Conservation (phyloP, 1,140 invertebrate genomes). For the Drosophila hydei region DNA sequence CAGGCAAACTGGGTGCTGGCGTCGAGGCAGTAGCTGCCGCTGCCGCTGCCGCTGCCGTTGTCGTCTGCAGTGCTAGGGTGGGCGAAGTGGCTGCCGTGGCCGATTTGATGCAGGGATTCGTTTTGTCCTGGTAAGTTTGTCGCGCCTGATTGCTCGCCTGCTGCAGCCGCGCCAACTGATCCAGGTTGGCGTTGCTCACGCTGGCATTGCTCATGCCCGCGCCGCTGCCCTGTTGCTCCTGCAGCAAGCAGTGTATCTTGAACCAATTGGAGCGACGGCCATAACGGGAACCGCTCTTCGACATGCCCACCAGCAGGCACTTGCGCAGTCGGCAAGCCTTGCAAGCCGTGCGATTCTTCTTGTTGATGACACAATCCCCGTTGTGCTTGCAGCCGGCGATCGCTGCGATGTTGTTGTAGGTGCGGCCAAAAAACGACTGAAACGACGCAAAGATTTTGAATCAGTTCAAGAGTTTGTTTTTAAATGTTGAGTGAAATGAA, state of each 20-base stretch:
- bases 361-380: conserved; percentile 96
- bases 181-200: conserved; percentile 68
- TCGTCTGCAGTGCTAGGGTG: conserved; percentile 20
- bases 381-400: conserved; percentile 97
- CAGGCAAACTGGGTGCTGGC: conserved; percentile 40
- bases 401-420: conserved; percentile 96
- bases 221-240: conserved; percentile 86
- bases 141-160: conserved; percentile 75
- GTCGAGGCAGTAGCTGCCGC: conserved; percentile 19
- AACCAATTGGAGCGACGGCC: conserved; percentile 97
- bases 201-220: conserved; percentile 36
- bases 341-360: conserved; percentile 97
- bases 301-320: conserved; percentile 97
- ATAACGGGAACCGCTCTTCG: conserved; percentile 96
- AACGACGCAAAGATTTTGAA: conserved; percentile 64
- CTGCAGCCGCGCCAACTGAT: conserved; percentile 77
- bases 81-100: conserved; percentile 60
- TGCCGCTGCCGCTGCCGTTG: conserved; percentile 12
- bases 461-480: too few species aligned
- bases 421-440: conserved; percentile 98
- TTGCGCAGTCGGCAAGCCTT: conserved; percentile 97
- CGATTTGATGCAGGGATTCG: conserved; percentile 82
- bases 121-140: conserved; percentile 82
- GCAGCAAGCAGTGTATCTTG: conserved; percentile 95
- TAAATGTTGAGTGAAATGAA: too few species aligned